These are phyloP conservation scores for Cryptophagus acutangulus DNA, from an alignment of 2,888 invertebrate genomes.

Conservation along the genomic window DNA sequence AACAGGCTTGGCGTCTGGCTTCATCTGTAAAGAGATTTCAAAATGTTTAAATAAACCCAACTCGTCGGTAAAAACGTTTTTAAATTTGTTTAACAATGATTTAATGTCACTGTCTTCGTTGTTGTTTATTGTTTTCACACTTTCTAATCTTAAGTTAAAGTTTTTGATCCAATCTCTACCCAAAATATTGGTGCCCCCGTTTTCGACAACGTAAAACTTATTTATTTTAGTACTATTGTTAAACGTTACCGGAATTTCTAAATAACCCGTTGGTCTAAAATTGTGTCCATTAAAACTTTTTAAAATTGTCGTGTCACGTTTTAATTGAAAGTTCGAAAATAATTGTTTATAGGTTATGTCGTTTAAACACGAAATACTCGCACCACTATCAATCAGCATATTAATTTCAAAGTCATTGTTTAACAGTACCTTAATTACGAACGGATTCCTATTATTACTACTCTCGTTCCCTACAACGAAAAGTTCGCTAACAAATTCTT, in stretches of 20 bases:
- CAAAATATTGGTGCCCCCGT: conserved; percentile 4
- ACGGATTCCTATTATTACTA: too few relatives aligned
- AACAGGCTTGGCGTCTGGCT: conserved; percentile 8
- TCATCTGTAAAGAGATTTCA: conserved; percentile 11
- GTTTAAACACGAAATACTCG: conserved; percentile 2
- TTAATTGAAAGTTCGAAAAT: conserved; percentile 4
- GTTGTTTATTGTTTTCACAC: neutral
- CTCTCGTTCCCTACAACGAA: too few relatives aligned
- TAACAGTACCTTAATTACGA: too few relatives aligned
- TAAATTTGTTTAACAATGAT: conserved; percentile 7
- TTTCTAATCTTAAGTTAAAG: conserved; percentile 6
- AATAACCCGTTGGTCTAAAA: neutral
- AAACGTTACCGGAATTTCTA: conserved; percentile 3
- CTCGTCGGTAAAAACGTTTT: conserved; percentile 4
- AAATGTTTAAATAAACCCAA: conserved; percentile 7
- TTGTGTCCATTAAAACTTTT: conserved; percentile 7
- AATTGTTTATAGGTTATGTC: neutral
- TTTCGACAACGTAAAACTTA: conserved; percentile 8
- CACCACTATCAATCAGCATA: conserved; percentile 4
- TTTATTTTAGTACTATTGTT: neutral
- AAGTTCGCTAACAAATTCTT: neutral
- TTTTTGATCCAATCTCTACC: conserved; percentile 7
- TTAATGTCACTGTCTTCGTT: neutral
- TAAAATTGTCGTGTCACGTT: neutral
- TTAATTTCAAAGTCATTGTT: neutral